Evolutionary conservation across 2,113 vertebrate species (phyloP).

Genomic region (Nycticryphes semicollaris): DNA sequence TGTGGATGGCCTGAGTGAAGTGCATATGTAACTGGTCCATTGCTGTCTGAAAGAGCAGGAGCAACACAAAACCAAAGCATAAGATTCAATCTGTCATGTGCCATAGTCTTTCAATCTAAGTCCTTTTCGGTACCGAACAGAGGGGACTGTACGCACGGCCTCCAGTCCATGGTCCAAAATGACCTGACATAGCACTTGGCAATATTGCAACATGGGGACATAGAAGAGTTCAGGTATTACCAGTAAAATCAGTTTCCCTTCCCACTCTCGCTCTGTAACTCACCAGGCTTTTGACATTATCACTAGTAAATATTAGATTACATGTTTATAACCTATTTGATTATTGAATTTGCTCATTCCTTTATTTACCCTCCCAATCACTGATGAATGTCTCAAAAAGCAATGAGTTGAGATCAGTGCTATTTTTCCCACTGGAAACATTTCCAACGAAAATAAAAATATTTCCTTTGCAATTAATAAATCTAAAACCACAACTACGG

Average conservation of each 20-base stretch:
- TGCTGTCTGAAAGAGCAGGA: slow-evolving; percentile 83
- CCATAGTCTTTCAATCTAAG: neutral
- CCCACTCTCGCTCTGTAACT: neutral
- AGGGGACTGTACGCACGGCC: neutral
- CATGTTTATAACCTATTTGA: neutral
- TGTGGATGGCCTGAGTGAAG: slow-evolving; percentile 99
- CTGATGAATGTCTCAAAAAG: neutral
- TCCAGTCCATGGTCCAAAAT: neutral
- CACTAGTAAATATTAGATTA: neutral
- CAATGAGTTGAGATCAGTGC: neutral
- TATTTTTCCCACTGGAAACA: neutral
- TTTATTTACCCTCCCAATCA: neutral
- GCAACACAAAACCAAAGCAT: neutral
- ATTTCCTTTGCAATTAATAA: neutral
- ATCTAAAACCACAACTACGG: neutral
- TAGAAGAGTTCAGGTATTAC: neutral
- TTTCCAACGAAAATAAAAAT: neutral
- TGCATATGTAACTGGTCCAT: slow-evolving; percentile 99
- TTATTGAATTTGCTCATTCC: neutral
- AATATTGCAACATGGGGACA: neutral
- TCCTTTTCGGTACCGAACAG: neutral
- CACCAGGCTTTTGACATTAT: neutral
- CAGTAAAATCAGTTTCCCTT: neutral
- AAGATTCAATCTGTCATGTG: neutral
- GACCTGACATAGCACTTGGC: neutral